phyloP scores from a whole-genome alignment of 2,113 vertebrate genomes.

The Plecturocebus donacophilus region DNA sequence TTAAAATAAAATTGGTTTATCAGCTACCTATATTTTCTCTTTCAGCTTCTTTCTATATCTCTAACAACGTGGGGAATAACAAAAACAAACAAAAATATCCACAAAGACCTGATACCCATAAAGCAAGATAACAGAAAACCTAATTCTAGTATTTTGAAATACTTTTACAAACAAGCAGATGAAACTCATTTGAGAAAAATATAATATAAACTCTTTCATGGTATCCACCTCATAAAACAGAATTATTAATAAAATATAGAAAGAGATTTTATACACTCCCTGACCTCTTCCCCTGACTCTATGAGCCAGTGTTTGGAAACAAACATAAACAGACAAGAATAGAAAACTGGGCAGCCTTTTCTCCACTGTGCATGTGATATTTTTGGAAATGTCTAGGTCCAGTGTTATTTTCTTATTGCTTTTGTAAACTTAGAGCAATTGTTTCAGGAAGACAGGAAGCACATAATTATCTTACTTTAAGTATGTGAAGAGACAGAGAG shows the following conservation, averaged over 20 bases:
- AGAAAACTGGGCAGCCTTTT: background rate
- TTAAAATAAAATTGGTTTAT: constrained; percentile 44
- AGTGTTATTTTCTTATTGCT: background rate
- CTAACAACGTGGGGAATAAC: background rate
- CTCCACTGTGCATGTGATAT: background rate
- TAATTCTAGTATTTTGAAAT: background rate
- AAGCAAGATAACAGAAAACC: background rate
- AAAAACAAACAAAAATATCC: background rate
- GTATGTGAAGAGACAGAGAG: background rate
- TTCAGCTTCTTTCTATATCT: background rate
- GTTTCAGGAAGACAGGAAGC: background rate
- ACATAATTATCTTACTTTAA: background rate
- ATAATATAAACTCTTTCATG: background rate
- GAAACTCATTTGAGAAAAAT: background rate
- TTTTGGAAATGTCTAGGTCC: background rate
- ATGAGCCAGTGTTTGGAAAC: background rate
- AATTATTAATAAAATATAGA: constrained; percentile 20
- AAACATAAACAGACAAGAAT: background rate
- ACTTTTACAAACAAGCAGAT: background rate
- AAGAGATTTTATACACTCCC: background rate
- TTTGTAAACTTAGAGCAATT: background rate
- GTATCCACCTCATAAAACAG: background rate
- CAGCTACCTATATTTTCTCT: background rate
- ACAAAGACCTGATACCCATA: background rate
- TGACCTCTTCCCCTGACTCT: background rate